Percentiles rank a stretch among this genome's conserved stretches.
These are phyloP conservation scores for Tuberolachnus salignus DNA, from an alignment of 2,888 invertebrate species.

Conservation along the genomic window DNA sequence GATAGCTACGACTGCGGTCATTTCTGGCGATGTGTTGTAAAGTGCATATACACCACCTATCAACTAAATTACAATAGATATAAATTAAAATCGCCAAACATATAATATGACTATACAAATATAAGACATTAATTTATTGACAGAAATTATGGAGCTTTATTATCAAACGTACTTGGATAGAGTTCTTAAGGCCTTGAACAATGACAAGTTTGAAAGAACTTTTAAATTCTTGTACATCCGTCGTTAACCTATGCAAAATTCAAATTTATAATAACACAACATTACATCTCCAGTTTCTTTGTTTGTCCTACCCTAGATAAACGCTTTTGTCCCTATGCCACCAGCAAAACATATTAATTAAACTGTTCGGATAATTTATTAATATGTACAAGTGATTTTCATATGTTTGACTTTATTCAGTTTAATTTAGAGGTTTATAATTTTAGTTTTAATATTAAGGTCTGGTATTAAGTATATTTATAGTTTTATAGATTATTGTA, in stretches of 20 bases:
- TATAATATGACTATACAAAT: neutral
- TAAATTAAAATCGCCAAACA: slow-evolving; percentile 5
- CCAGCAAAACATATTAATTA: too few species aligned
- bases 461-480: too few species aligned
- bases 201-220: slow-evolving; percentile 93
- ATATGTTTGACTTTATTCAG: too few species aligned
- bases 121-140: neutral
- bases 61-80: slow-evolving; percentile 61
- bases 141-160: too few species aligned
- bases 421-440: too few species aligned
- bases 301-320: neutral
- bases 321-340: neutral
- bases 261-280: neutral
- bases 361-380: too few species aligned
- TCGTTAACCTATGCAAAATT: slow-evolving; percentile 73
- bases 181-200: slow-evolving; percentile 86
- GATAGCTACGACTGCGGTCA: slow-evolving; percentile 83
- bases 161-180: slow-evolving; percentile 74
- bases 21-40: slow-evolving; percentile 85
- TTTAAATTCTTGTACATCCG: slow-evolving; percentile 96
- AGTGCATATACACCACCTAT: slow-evolving; percentile 80
- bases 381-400: too few species aligned
- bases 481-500: too few species aligned
- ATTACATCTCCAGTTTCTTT: neutral
- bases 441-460: too few species aligned